Conservation (phyloP, 2,888 invertebrate species). For the Lypha dubia region DNA sequence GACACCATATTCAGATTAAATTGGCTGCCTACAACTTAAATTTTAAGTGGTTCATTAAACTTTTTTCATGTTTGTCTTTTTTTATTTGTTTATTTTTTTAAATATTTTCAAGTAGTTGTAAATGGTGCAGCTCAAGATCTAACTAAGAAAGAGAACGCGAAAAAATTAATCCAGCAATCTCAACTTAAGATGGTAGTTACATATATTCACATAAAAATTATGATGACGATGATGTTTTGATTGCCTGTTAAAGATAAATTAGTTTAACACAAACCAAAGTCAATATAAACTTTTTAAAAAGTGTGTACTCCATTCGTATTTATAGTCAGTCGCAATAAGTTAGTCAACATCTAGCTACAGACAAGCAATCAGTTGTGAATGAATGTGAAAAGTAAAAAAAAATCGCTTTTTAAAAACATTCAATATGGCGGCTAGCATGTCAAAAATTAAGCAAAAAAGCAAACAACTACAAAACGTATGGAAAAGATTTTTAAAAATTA, state of each 20-base stretch:
- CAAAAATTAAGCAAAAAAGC: constrained; percentile 70
- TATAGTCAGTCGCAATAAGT: constrained; percentile 18
- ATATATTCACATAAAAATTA: constrained; percentile 68
- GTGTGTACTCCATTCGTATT: constrained; percentile 2
- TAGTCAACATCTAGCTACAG: constrained; percentile 36
- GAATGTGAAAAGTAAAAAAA: constrained; percentile 22
- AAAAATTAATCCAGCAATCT: constrained; percentile 49
- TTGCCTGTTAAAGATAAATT: constrained; percentile 73
- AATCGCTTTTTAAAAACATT: constrained; percentile 76
- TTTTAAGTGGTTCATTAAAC: constrained; percentile 66
- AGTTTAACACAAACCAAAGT: constrained; percentile 65
- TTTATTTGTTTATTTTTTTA: constrained; percentile 13
- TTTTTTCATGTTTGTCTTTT: constrained; percentile 28
- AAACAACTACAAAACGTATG: constrained; percentile 65
- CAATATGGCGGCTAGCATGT: constrained; percentile 80
- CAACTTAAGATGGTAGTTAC: constrained; percentile 66
- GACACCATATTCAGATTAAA: constrained; percentile 39
- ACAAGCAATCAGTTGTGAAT: constrained; percentile 50
- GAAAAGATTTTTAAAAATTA: constrained; percentile 64
- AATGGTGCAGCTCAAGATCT: constrained; percentile 38
- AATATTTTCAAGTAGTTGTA: constrained; percentile 30
- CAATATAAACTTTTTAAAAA: constrained; percentile 14
- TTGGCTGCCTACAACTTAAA: constrained; percentile 56
- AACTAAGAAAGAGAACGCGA: neutral
- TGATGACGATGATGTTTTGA: constrained; percentile 72